Conservation (phyloP, 2,888 invertebrate species). For the Spilarctia lutea region DNA sequence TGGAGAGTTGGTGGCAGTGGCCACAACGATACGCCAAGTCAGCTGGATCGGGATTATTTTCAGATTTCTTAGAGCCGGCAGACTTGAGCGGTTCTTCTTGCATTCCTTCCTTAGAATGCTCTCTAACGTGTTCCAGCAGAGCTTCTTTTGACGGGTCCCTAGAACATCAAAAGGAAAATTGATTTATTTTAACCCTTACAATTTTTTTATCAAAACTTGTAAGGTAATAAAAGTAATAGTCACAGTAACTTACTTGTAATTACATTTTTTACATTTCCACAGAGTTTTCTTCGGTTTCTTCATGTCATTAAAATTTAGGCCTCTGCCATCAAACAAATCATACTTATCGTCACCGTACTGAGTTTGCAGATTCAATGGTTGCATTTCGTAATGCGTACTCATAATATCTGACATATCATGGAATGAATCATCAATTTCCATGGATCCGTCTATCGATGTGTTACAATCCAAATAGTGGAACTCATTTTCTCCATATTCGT, state of each 20-base stretch:
- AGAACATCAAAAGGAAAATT: constrained; percentile 31
- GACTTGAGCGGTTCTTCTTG: constrained; percentile 57
- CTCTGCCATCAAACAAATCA: constrained; percentile 59
- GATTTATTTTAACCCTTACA: neutral
- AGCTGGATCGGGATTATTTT: constrained; percentile 75
- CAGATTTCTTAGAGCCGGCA: constrained; percentile 64
- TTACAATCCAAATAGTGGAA: constrained; percentile 79
- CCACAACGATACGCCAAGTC: constrained; percentile 89
- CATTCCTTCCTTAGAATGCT: constrained; percentile 71
- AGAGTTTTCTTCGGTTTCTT: constrained; percentile 90
- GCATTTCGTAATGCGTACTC: constrained; percentile 83
- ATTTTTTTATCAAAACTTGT: neutral
- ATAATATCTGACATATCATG: constrained; percentile 78
- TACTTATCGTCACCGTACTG: constrained; percentile 68
- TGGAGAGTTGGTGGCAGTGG: constrained; percentile 93
- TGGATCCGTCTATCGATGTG: constrained; percentile 73
- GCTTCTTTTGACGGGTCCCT: constrained; percentile 83
- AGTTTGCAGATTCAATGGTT: constrained; percentile 87
- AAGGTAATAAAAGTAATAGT: neutral
- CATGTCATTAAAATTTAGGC: constrained; percentile 69
- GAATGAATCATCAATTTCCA: constrained; percentile 81
- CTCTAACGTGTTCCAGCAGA: constrained; percentile 79
- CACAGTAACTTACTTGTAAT: constrained; percentile 89
- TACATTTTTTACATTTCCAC: constrained; percentile 97
- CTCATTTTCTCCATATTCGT: constrained; percentile 85